phyloP scores from a whole-genome alignment of 1,140 invertebrate species.

The Ostrea denselamellosa region DNA sequence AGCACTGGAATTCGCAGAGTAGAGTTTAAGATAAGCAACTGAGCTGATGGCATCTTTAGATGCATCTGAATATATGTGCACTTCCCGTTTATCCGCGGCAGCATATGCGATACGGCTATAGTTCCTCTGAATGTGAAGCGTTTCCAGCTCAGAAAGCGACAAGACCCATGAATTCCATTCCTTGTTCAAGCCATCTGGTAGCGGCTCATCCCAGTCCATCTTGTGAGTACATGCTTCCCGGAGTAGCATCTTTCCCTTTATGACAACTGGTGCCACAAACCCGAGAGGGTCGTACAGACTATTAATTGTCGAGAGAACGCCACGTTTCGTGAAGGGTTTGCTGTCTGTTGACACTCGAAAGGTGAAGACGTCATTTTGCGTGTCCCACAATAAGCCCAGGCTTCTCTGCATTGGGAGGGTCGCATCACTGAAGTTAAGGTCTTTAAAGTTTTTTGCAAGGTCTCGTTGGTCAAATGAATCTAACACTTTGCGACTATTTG shows the following conservation, averaged over 20 bases:
- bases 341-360: slow-evolving; percentile 35
- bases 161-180: slow-evolving; percentile 24
- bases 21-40: slow-evolving; percentile 43
- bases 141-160: not conserved
- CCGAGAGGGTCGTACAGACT: slow-evolving; percentile 48
- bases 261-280: slow-evolving; percentile 29
- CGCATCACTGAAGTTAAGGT: slow-evolving; percentile 41
- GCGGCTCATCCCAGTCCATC: not conserved
- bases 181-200: not conserved
- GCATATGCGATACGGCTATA: slow-evolving; percentile 72
- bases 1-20: not conserved
- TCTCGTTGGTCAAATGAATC: slow-evolving; percentile 42
- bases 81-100: slow-evolving; percentile 69
- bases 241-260: slow-evolving; percentile 30
- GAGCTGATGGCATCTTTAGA: slow-evolving; percentile 53
- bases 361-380: slow-evolving; percentile 50
- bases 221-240: not conserved
- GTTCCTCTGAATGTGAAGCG: slow-evolving; percentile 49
- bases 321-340: slow-evolving; percentile 54
- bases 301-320: slow-evolving; percentile 42
- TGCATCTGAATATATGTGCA: slow-evolving; percentile 55
- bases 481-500: slow-evolving; percentile 47
- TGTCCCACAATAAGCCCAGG: slow-evolving; percentile 53
- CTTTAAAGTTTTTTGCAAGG: slow-evolving; percentile 46
- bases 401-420: slow-evolving; percentile 48